Evolutionary conservation across 2,113 vertebrate species (phyloP).

Genomic region (Gallinago media): DNA sequence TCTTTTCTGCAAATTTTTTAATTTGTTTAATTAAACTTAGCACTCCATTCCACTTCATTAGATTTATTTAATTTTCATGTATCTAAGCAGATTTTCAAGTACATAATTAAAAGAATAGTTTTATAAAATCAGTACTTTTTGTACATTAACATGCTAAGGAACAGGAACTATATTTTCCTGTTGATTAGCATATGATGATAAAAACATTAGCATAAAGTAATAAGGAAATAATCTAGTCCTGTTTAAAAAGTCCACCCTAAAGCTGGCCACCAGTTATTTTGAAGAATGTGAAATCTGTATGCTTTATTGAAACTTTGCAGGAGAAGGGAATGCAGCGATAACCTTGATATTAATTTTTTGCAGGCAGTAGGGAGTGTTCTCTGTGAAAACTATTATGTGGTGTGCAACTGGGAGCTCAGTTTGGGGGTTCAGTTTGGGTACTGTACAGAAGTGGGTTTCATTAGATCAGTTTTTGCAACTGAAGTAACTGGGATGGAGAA

Average conservation of each 20-base stretch:
- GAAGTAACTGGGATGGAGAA: not conserved
- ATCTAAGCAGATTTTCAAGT: slow-evolving; percentile 56
- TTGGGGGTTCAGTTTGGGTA: not conserved
- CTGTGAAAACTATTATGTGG: accelerated
- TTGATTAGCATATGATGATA: slow-evolving; percentile 9
- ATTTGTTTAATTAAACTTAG: slow-evolving; percentile 73
- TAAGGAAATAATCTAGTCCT: not conserved
- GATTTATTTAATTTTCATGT: slow-evolving; percentile 59
- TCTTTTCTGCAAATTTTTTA: slow-evolving; percentile 52
- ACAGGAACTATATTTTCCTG: slow-evolving; percentile 32
- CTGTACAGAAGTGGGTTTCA: not conserved
- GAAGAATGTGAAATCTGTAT: not conserved
- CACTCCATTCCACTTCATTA: slow-evolving; percentile 64
- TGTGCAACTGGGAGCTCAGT: not conserved
- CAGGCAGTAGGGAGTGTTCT: not conserved
- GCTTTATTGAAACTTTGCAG: not conserved
- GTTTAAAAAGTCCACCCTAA: not conserved
- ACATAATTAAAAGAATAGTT: slow-evolving; percentile 63
- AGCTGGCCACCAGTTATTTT: not conserved
- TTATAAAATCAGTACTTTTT: slow-evolving; percentile 42
- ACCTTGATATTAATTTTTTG: not conserved
- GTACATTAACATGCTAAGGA: slow-evolving; percentile 33
- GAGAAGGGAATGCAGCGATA: not conserved
- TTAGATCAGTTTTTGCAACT: not conserved
- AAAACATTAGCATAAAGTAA: not conserved